These are phyloP conservation scores for Cherax destructor DNA, from an alignment of 1,140 invertebrate species.

Conservation along the genomic window DNA sequence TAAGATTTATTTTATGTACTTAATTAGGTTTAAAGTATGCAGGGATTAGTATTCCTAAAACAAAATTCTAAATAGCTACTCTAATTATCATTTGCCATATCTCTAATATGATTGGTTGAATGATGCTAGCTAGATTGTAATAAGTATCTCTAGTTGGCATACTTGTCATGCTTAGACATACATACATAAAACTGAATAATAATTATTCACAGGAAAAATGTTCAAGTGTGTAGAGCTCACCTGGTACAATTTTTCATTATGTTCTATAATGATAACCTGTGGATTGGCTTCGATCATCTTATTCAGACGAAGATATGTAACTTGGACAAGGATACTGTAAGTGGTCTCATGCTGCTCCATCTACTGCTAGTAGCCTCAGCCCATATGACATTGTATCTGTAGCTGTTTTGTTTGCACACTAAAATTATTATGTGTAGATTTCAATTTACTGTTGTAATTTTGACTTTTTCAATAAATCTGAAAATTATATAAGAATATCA, in stretches of 20 bases:
- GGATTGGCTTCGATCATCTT: conserved; percentile 96
- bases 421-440: not conserved
- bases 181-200: conserved; percentile 7
- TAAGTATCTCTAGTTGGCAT: not conserved
- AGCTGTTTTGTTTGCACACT: not conserved
- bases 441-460: not conserved
- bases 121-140: conserved; percentile 14
- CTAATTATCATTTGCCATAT: too few species aligned
- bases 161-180: not conserved
- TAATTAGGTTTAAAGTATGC: too few species aligned
- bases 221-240: conserved; percentile 93
- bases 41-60: too few species aligned
- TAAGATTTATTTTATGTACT: too few species aligned
- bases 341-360: conserved; percentile 73
- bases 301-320: conserved; percentile 93
- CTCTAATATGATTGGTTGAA: too few species aligned
- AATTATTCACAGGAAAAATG: conserved; percentile 85
- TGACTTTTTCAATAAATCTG: not conserved
- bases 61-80: too few species aligned
- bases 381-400: not conserved
- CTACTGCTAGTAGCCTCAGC: conserved; percentile 40
- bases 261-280: conserved; percentile 97
- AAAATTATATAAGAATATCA: not conserved
- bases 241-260: conserved; percentile 95
- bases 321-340: conserved; percentile 87